Conservation (phyloP, 2,797 vertebrate genomes). For the Zalophus californianus region DNA sequence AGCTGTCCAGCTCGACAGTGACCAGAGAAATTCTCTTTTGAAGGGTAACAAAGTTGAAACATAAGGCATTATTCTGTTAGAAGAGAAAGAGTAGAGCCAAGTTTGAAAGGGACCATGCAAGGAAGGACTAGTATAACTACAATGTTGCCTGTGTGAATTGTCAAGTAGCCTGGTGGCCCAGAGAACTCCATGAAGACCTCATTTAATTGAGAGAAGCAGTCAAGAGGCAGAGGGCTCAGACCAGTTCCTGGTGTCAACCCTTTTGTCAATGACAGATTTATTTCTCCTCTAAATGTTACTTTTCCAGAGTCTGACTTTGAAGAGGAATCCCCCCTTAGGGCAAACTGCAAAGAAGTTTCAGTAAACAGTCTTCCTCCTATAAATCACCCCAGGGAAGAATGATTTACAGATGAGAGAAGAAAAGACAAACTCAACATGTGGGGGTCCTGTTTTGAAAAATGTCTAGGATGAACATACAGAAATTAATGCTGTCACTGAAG, state of each 20-base stretch:
- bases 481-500: constrained; percentile 57
- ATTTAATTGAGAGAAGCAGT: background rate
- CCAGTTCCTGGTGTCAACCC: background rate
- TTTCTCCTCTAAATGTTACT: constrained; percentile 32
- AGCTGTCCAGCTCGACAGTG: background rate
- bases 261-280: background rate
- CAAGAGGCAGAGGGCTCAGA: background rate
- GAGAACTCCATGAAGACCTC: background rate
- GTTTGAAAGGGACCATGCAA: background rate
- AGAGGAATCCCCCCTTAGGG: constrained; percentile 3
- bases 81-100: background rate
- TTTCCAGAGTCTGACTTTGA: constrained; percentile 52
- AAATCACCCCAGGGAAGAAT: constrained; percentile 58
- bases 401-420: constrained; percentile 25
- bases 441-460: constrained; percentile 54
- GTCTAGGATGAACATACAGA: constrained; percentile 35
- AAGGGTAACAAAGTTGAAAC: background rate
- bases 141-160: background rate
- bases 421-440: constrained; percentile 19
- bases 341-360: constrained; percentile 47
- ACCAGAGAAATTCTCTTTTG: background rate
- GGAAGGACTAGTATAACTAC: background rate
- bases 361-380: constrained; percentile 30
- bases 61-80: background rate
- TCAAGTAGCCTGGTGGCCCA: background rate